Evolutionary conservation across 2,797 vertebrate species (phyloP).

Genomic region (Centroberyx gerrardi): DNA sequence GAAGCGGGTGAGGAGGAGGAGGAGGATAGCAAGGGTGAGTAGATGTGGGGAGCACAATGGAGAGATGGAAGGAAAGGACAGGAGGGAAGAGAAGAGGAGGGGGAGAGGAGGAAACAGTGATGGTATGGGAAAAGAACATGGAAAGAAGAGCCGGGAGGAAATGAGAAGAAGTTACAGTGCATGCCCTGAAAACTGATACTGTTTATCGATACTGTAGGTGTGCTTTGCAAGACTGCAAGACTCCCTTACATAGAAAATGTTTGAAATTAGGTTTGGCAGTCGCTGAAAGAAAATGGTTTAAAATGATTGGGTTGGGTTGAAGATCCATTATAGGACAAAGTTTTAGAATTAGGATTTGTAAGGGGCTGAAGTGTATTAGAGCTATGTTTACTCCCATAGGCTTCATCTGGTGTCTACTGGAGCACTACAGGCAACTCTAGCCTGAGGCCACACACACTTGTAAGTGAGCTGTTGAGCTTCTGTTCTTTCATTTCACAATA

Average conservation of each 20-base stretch:
- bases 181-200: too few species aligned
- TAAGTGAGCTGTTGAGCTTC: conserved; percentile 6
- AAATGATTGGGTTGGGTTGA: too few species aligned
- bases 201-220: too few species aligned
- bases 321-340: too few species aligned
- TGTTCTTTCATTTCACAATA: conserved; percentile 45
- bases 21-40: too few species aligned
- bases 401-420: conserved; percentile 14
- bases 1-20: not conserved
- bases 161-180: too few species aligned
- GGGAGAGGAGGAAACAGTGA: not conserved
- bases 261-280: too few species aligned
- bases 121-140: not conserved
- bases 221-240: too few species aligned
- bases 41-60: not conserved
- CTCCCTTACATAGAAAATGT: too few species aligned
- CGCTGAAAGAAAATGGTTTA: too few species aligned
- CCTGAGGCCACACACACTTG: conserved; percentile 37
- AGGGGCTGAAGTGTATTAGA: too few species aligned
- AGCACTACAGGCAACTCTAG: conserved; percentile 49
- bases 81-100: not conserved
- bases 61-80: not conserved
- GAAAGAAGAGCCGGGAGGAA: not conserved
- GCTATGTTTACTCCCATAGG: conserved; percentile 30
- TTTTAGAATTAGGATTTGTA: too few species aligned